phyloP scores from a whole-genome alignment of 1,140 invertebrate genomes.

The Tyrophagus putrescentiae region DNA sequence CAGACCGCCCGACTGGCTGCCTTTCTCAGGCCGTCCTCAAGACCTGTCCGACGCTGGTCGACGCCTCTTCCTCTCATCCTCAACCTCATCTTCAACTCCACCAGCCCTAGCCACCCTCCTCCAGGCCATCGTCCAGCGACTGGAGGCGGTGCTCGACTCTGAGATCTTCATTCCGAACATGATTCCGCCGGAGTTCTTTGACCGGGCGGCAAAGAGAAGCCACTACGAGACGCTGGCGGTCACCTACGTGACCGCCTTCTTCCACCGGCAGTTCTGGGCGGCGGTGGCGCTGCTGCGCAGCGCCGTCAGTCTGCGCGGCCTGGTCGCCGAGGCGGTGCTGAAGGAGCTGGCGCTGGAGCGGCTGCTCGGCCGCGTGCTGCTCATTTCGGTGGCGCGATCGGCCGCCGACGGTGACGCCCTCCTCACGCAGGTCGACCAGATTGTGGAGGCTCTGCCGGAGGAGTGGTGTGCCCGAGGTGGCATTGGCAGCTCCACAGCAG shows the following conservation, averaged over 20 bases:
- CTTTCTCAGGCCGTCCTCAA: background rate
- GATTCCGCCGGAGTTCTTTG: background rate
- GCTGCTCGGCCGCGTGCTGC: background rate
- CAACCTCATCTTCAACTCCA: too few relatives aligned
- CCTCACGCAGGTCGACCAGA: background rate
- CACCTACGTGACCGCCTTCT: background rate
- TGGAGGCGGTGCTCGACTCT: background rate
- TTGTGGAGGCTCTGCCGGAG: background rate
- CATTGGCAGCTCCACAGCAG: too few relatives aligned
- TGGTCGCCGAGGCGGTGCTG: background rate
- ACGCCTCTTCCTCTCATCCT: too few relatives aligned
- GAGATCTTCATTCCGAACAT: constrained; percentile 12
- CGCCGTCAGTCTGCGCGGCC: background rate
- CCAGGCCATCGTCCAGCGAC: background rate
- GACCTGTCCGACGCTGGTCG: background rate
- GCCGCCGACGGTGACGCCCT: background rate
- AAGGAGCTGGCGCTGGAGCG: background rate
- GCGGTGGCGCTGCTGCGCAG: background rate
- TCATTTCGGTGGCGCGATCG: background rate
- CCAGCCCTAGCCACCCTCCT: constrained; percentile 1
- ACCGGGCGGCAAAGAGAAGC: background rate
- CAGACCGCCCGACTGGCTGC: background rate
- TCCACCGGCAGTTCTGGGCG: constrained; percentile 3
- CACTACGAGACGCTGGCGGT: background rate
- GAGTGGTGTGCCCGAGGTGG: too few relatives aligned